These are phyloP conservation scores for Achlya flavicornis DNA, from an alignment of 2,888 invertebrate genomes.

Conservation along the genomic window DNA sequence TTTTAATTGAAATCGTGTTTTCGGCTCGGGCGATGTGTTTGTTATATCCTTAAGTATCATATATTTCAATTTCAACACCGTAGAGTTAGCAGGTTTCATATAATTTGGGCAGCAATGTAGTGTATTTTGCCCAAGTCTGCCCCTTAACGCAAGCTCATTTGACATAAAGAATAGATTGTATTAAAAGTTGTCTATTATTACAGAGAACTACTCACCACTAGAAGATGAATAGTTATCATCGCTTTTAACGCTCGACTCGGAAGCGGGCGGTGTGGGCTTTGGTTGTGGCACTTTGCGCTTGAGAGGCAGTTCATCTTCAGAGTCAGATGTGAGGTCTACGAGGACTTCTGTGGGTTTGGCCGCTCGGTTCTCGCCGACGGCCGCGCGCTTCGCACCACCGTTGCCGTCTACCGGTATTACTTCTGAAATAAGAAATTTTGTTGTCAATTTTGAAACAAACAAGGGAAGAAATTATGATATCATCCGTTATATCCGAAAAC, in stretches of 20 bases:
- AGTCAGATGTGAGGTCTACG: conserved; percentile 90
- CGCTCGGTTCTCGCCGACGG: conserved; percentile 67
- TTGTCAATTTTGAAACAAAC: not conserved
- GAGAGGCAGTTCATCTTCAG: conserved; percentile 88
- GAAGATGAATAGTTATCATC: conserved; percentile 72
- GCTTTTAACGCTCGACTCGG: conserved; percentile 53
- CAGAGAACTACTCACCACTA: conserved; percentile 41
- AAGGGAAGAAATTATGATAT: too few relatives aligned
- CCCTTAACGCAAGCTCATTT: too few relatives aligned
- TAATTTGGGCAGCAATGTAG: too few relatives aligned
- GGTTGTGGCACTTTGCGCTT: conserved; percentile 81
- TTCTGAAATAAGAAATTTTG: conserved; percentile 48
- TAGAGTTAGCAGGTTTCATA: too few relatives aligned
- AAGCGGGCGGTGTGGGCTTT: conserved; percentile 70
- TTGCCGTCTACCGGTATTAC: conserved; percentile 75
- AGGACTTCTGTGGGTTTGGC: conserved; percentile 71
- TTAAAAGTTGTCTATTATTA: too few relatives aligned
- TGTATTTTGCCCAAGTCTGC: too few relatives aligned
- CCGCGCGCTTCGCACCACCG: conserved; percentile 63
- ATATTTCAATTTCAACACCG: too few relatives aligned
- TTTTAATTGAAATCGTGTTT: too few relatives aligned
- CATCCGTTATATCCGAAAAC: too few relatives aligned
- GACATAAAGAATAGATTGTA: too few relatives aligned
- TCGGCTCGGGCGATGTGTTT: too few relatives aligned
- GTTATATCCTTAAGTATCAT: too few relatives aligned